Base-by-base conservation (phyloP, 2,888 invertebrate genomes). In the Pseudolycoriella hygida region DNA sequence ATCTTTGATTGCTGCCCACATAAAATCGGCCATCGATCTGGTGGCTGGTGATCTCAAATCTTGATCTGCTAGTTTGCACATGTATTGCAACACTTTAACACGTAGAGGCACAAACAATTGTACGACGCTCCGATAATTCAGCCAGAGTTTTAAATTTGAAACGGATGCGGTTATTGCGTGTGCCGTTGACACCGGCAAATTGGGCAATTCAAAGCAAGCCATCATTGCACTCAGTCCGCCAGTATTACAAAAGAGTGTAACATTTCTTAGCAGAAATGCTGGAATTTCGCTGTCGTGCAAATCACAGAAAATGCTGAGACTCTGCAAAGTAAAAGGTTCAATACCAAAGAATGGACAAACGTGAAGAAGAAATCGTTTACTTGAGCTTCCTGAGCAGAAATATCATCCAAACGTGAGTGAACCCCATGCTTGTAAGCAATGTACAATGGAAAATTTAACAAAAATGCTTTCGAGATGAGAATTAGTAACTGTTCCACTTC, bases 1-100 rank as follows among this genome's bases (percentile, higher is more conserved):
- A 66, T 93, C 92, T 58, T 92, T 90, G 39, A 92, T 84, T 10
- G 90, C 86, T 50, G 86, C 86, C 92, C 93, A 93, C 77, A 93
- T 90, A 59, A 90, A 88, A 70, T 93, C 87, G 54, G 90, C 92
- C 87, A 93, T 90, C 54, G 87, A 86, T 54, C 90, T 82, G 32
- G 87, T 88, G 34, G 86, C 85, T 19, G 85, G 83, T 46, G 86
- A 78, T 51, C 92, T 75, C 43, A 93, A 69, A 64, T 93, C 92
- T 58, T 88, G 87, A 64, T 94, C 93, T 15, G 85, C 84, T 52
- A 93, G 71, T 62, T 81, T 83, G 66, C 93, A 93, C 89, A 94
- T 89, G 59, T 90, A 94, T 53, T 85, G 76, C 55, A 94, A 71
- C 49, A 92, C 88, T 56, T 83, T 80, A 51, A 83, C 80, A 48